phyloP scores from a whole-genome alignment of 2,888 invertebrate genomes.

The Plagodis dolabraria region DNA sequence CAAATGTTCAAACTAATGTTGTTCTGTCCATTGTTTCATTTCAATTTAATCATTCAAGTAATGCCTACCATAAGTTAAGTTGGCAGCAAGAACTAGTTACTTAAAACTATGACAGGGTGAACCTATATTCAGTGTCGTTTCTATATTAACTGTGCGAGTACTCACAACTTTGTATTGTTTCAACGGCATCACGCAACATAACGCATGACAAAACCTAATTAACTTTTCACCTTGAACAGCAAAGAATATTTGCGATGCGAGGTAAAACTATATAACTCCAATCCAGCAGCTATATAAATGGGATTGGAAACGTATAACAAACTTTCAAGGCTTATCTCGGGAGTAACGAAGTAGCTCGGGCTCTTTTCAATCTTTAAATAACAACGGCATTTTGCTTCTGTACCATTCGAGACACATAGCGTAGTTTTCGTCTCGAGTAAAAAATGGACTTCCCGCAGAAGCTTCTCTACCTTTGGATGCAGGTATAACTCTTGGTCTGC shows the following conservation, averaged over 20 bases:
- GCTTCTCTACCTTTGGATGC: constrained; percentile 96
- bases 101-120: constrained; percentile 22
- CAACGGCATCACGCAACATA: constrained; percentile 34
- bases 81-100: constrained; percentile 19
- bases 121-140: constrained; percentile 32
- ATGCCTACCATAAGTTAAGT: constrained; percentile 14
- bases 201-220: constrained; percentile 38
- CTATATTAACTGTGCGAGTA: constrained; percentile 1
- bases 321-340: constrained; percentile 87
- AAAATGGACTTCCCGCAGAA: constrained; percentile 97
- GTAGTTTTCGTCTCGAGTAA: constrained; percentile 97
- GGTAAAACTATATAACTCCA: constrained; percentile 24
- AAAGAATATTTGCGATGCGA: constrained; percentile 18
- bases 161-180: constrained; percentile 31
- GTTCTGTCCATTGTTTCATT: constrained; percentile 11
- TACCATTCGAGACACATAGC: constrained; percentile 97
- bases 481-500: constrained; percentile 92
- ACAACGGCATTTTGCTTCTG: constrained; percentile 96
- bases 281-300: constrained; percentile 22
- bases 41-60: constrained; percentile 21
- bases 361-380: constrained; percentile 98
- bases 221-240: constrained; percentile 26
- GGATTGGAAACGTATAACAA: constrained; percentile 32
- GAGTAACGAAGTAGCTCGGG: constrained; percentile 98
- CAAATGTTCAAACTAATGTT: constrained; percentile 11